Evolutionary conservation across 2,888 invertebrate species (phyloP), one percentile per base, ranked within the genome.

Genomic region (Ochlodes sylvanus): DNA sequence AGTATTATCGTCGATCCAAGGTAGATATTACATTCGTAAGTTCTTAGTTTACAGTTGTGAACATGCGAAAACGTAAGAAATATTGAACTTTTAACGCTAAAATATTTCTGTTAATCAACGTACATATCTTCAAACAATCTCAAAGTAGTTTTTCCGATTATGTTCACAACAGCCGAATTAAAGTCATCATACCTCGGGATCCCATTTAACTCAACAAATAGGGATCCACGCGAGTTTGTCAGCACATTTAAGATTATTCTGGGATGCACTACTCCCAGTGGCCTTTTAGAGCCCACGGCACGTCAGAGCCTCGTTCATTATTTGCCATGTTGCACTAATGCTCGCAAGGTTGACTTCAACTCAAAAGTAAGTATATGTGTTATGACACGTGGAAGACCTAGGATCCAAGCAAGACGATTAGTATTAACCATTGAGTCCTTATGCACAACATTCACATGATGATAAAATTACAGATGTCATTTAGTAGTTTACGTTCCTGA

Each of bases 341-440:
- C 58, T 42, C 42, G 27, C 41, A 21, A 58, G 42, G 58, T n/a
- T 58, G 27, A 27, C 58, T 58, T 58, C 58, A 15, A 58, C 42
- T 58, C 58, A 58, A 58, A 19, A 58, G 58, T 58, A 42, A 58
- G 2, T 38, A 58, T 58, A 58, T 58, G 58, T 42, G 27, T 58
- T 42, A 58, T 58, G 57, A 58, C 58, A 17, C 56, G 21, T 58
- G 42, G 58, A 58, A 42, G 58, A n/a, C 58, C 58, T 14, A 10
- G 7, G n/a, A n/a, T 21, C n/a, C 58, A 58, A 42, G 21, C n/a
- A 42, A 42, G 58, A 14, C 58, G 58, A 58, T 9, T 14, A 42
- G 42, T n/a, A 58, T 42, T 21, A 42, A 19, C 12, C 12, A 19
- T 50, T 19, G 50, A 19, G 19, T 19, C 12, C 19, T 10, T 9